A percentile compares a stretch with the other conserved stretches of the same genome.
Conservation (phyloP, 2,888 invertebrate genomes). For the Troides aeacus region DNA sequence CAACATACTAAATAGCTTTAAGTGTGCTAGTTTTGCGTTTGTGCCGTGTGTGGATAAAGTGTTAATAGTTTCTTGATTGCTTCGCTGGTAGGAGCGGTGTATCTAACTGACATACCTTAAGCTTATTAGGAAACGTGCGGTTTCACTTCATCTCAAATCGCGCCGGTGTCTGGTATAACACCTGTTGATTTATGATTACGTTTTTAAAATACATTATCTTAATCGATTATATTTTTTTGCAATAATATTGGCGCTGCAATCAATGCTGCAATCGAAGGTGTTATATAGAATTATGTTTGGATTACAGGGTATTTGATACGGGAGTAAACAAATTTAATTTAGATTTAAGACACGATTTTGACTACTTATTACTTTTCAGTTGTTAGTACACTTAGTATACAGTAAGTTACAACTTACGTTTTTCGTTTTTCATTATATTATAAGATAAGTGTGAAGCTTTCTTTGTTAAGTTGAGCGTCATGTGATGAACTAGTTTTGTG, state of each 20-base stretch:
- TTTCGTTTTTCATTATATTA: neutral
- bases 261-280: neutral
- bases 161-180: constrained; percentile 17
- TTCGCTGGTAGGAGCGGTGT: constrained; percentile 5
- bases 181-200: constrained; percentile 25
- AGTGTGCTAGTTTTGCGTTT: neutral
- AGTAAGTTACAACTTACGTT: neutral
- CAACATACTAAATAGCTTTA: neutral
- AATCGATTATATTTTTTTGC: constrained; percentile 15
- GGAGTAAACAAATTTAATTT: neutral
- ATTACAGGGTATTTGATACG: neutral
- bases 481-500: constrained; percentile 58
- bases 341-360: no score
- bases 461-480: constrained; percentile 30
- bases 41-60: constrained; percentile 1
- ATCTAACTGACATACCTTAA: constrained; percentile 16
- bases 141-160: constrained; percentile 19
- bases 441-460: constrained; percentile 1
- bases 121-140: constrained; percentile 27
- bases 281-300: neutral
- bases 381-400: neutral
- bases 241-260: neutral
- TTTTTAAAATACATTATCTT: constrained; percentile 20
- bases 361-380: no score
- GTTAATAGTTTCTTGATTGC: constrained; percentile 11